Evolutionary conservation across 1,140 invertebrate genomes (phyloP).

Genomic region (Drosophila tani): DNA sequence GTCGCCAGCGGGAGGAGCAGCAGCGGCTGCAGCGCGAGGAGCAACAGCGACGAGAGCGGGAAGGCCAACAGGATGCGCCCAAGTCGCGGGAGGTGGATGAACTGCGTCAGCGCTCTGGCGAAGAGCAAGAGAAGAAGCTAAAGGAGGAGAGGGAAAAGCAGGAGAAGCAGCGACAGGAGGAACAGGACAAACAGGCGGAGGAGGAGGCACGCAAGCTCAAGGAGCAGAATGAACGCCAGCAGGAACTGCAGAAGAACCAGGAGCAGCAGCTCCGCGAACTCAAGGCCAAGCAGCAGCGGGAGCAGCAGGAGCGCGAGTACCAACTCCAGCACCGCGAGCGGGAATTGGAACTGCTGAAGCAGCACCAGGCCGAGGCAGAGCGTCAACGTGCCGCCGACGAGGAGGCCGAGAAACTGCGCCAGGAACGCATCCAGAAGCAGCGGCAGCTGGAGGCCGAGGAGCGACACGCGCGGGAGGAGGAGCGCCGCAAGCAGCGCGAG

Average conservation of each 20-base stretch:
- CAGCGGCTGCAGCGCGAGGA: slow-evolving; percentile 39
- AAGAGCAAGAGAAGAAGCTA: slow-evolving; percentile 19
- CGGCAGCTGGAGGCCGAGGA: slow-evolving; percentile 62
- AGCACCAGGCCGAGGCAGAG: slow-evolving; percentile 51
- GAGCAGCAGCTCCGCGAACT: slow-evolving; percentile 38
- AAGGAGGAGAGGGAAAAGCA: slow-evolving; percentile 4
- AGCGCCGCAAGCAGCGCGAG: slow-evolving; percentile 48
- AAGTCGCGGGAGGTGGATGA: slow-evolving; percentile 46
- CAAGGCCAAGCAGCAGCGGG: slow-evolving; percentile 30
- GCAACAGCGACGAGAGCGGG: slow-evolving; percentile 37
- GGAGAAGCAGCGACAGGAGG: slow-evolving; percentile 3
- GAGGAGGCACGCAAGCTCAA: not conserved
- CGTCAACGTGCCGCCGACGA: slow-evolving; percentile 50
- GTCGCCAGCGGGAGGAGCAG: slow-evolving; percentile 42
- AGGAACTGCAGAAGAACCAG: slow-evolving; percentile 24
- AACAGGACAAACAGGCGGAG: slow-evolving; percentile 15
- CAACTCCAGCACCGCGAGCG: slow-evolving; percentile 35
- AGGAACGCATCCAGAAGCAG: slow-evolving; percentile 56
- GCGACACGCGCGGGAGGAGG: slow-evolving; percentile 49
- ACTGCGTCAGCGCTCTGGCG: slow-evolving; percentile 42
- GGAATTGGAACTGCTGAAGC: slow-evolving; percentile 54
- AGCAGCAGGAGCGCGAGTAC: slow-evolving; percentile 36
- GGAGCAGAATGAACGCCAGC: slow-evolving; percentile 30
- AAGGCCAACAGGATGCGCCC: slow-evolving; percentile 6
- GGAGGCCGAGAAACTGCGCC: slow-evolving; percentile 48